Evolutionary conservation across 2,113 vertebrate species (phyloP).

Genomic region (Miniopterus natalensis): DNA sequence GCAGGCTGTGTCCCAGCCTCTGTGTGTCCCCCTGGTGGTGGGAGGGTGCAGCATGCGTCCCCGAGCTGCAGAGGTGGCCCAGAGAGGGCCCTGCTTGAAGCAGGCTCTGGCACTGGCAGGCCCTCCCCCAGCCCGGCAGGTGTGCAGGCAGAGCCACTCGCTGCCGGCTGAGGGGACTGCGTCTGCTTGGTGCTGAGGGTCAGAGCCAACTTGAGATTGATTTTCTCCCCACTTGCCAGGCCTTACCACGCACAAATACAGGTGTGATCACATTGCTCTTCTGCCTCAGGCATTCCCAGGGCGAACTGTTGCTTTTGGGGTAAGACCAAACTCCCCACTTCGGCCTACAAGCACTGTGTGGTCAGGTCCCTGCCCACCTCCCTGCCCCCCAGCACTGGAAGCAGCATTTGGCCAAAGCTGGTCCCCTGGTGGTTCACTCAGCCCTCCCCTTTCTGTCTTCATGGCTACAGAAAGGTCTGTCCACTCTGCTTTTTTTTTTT

Average conservation of each 20-base stretch:
- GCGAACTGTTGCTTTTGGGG: background rate
- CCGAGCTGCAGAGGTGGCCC: background rate
- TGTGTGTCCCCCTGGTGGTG: background rate
- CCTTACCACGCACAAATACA: background rate
- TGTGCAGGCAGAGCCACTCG: background rate
- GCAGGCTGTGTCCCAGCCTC: background rate
- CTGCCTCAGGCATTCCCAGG: background rate
- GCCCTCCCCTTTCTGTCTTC: background rate
- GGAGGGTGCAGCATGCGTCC: background rate
- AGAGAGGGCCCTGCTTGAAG: background rate
- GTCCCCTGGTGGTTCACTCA: background rate
- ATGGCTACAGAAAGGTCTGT: background rate
- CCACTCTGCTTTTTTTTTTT: background rate
- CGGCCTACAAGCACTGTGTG: rapidly evolving
- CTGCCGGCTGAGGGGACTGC: background rate
- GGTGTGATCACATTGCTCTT: background rate
- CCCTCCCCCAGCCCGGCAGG: background rate
- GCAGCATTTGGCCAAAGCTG: background rate
- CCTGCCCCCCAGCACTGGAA: background rate
- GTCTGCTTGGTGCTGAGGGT: background rate
- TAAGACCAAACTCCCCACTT: background rate
- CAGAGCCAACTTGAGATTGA: background rate
- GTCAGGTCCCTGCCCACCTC: background rate
- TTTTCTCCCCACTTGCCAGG: background rate
- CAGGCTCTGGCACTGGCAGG: background rate